A percentile compares a stretch with the other conserved stretches of the same genome.
Conservation (phyloP, 2,113 vertebrate genomes). For the Phrynocephalus versicolor region DNA sequence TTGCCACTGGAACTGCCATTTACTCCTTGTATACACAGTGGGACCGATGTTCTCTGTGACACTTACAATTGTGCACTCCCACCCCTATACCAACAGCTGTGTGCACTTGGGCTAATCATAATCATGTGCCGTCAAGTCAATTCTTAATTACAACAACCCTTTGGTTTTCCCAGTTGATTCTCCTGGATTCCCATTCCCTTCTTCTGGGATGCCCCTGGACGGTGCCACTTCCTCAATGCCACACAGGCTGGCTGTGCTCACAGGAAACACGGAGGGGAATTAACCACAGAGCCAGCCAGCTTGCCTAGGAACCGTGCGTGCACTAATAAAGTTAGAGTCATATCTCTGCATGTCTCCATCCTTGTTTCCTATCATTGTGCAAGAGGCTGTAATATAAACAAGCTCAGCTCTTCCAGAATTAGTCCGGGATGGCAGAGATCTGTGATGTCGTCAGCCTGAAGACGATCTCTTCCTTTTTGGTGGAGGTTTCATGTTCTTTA, state of each 20-base stretch:
- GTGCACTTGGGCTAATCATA: too few relatives aligned
- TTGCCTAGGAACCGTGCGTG: neutral
- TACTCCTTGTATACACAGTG: constrained; percentile 25
- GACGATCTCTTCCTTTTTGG: constrained; percentile 63
- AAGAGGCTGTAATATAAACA: constrained; percentile 17
- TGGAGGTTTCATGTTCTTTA: constrained; percentile 64
- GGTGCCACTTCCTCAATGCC: too few relatives aligned
- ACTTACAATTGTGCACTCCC: constrained; percentile 6
- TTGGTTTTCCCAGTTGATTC: too few relatives aligned
- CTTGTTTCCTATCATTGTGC: neutral
- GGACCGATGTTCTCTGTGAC: neutral
- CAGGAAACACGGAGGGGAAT: too few relatives aligned
- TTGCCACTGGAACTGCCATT: neutral
- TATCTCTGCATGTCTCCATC: constrained; percentile 7
- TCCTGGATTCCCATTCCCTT: too few relatives aligned
- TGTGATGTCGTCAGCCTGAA: constrained; percentile 55
- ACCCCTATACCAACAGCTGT: too few relatives aligned
- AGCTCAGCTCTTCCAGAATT: constrained; percentile 30
- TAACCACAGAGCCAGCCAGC: neutral
- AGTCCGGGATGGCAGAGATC: constrained; percentile 30
- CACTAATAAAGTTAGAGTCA: constrained; percentile 18
- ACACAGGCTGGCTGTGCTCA: too few relatives aligned
- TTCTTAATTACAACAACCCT: too few relatives aligned
- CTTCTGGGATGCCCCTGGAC: too few relatives aligned
- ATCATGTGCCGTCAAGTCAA: too few relatives aligned